Conservation (phyloP, 2,888 invertebrate species). For the Aphodius granarius region DNA sequence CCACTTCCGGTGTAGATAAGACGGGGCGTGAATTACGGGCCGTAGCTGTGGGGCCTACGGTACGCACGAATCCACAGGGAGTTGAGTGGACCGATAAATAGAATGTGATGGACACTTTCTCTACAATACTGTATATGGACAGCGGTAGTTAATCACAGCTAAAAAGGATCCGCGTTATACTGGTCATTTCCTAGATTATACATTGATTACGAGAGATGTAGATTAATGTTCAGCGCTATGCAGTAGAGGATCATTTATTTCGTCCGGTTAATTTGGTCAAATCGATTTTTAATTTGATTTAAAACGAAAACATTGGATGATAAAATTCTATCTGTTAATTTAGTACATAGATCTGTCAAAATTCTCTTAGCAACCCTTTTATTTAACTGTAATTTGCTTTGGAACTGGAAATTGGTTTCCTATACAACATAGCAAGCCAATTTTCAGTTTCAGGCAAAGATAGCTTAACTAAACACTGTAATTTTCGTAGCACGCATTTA, state of each 20-base stretch:
- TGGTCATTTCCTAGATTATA: slow-evolving; percentile 34
- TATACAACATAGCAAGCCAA: no score
- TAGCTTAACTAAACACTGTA: no score
- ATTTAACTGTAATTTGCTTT: no score
- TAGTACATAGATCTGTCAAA: no score
- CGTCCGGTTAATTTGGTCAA: neutral
- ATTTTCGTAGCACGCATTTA: no score
- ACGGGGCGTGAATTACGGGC: slow-evolving; percentile 8
- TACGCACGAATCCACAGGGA: slow-evolving; percentile 29
- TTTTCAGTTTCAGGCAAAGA: no score
- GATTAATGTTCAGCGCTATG: slow-evolving; percentile 22
- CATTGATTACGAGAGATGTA: slow-evolving; percentile 32
- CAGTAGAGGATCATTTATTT: neutral
- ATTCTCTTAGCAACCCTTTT: no score
- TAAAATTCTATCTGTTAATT: neutral
- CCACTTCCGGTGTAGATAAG: slow-evolving; percentile 10
- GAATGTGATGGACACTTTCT: slow-evolving; percentile 36
- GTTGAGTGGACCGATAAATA: slow-evolving; percentile 34
- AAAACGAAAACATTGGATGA: neutral
- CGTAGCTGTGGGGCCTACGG: slow-evolving; percentile 1
- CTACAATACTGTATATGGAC: slow-evolving; percentile 32
- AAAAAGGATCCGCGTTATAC: slow-evolving; percentile 35
- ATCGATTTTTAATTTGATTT: slow-evolving; percentile 8
- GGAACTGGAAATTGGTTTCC: no score
- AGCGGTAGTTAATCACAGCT: slow-evolving; percentile 37